Conservation (phyloP, 2,888 invertebrate species). For the Vesta saturnalis region DNA sequence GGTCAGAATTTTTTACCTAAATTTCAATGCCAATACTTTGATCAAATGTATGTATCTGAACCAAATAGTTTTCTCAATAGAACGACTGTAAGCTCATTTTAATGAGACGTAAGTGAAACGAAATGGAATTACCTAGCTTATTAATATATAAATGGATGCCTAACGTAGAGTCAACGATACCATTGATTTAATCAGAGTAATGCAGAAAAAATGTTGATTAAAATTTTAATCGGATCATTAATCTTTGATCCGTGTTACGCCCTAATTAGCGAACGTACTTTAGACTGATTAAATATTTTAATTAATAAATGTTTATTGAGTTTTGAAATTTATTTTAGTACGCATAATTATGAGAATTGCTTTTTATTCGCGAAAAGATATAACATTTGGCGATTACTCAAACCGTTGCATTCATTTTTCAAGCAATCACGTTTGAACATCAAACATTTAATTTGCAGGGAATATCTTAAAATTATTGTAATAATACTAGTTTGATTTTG, state of each 20-base stretch:
- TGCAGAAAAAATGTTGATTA: slow-evolving; percentile 51
- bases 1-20: no score
- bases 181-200: slow-evolving; percentile 50
- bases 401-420: slow-evolving; percentile 4
- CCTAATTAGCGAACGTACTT: slow-evolving; percentile 47
- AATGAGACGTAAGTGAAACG: no score
- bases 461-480: slow-evolving; percentile 21
- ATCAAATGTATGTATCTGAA: no score
- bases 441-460: slow-evolving; percentile 10
- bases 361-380: background rate
- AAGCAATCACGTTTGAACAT: slow-evolving; percentile 12
- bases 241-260: slow-evolving; percentile 48
- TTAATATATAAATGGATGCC: background rate
- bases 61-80: no score
- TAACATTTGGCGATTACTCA: slow-evolving; percentile 6
- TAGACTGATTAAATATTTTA: slow-evolving; percentile 51
- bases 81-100: no score
- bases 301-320: slow-evolving; percentile 50
- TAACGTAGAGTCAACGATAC: background rate
- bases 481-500: slow-evolving; percentile 20
- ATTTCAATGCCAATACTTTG: no score
- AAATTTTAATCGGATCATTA: slow-evolving; percentile 56
- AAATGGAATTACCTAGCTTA: no score
- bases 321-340: slow-evolving; percentile 31
- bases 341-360: slow-evolving; percentile 23